Percentiles rank a stretch among this genome's conserved stretches.
These are phyloP conservation scores for Sylvilagus bachmani DNA, from an alignment of 2,113 vertebrate species.

Conservation along the genomic window DNA sequence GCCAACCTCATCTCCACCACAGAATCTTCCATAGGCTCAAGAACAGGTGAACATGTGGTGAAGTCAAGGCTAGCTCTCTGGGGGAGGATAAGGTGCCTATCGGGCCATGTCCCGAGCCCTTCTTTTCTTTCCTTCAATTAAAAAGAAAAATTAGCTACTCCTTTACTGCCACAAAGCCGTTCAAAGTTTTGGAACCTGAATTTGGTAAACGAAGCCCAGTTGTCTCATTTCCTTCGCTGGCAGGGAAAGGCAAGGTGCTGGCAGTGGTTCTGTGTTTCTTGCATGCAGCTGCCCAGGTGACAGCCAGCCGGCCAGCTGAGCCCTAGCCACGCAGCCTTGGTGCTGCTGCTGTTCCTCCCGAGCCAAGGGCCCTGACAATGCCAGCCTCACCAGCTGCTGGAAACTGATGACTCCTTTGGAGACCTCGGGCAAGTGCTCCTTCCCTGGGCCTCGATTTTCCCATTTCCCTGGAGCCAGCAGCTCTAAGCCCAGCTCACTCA, in stretches of 20 bases:
- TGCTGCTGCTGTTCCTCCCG: not conserved
- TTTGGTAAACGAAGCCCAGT: not conserved
- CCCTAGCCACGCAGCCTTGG: not conserved
- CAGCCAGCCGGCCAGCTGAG: not conserved
- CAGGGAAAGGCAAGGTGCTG: conserved; percentile 22
- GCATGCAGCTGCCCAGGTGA: not conserved
- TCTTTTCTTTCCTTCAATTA: conserved; percentile 29
- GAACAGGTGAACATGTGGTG: too few relatives aligned
- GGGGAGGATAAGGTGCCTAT: not conserved
- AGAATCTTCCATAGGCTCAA: too few relatives aligned
- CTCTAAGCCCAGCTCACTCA: not conserved
- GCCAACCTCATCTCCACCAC: too few relatives aligned
- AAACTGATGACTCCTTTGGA: not conserved
- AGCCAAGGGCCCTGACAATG: not conserved
- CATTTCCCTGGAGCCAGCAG: not conserved
- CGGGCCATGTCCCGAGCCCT: not conserved
- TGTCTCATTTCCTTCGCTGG: conserved; percentile 29
- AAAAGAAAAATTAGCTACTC: conserved; percentile 28
- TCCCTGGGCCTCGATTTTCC: not conserved
- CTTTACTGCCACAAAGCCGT: not conserved
- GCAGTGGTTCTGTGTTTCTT: not conserved
- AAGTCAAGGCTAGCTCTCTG: not conserved
- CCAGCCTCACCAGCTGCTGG: not conserved
- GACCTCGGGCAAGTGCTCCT: not conserved
- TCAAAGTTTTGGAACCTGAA: conserved; percentile 40